These are phyloP conservation scores for Pocillopora meandrina DNA, from an alignment of 92 coral and sea anemone genomes.

Conservation along the genomic window DNA sequence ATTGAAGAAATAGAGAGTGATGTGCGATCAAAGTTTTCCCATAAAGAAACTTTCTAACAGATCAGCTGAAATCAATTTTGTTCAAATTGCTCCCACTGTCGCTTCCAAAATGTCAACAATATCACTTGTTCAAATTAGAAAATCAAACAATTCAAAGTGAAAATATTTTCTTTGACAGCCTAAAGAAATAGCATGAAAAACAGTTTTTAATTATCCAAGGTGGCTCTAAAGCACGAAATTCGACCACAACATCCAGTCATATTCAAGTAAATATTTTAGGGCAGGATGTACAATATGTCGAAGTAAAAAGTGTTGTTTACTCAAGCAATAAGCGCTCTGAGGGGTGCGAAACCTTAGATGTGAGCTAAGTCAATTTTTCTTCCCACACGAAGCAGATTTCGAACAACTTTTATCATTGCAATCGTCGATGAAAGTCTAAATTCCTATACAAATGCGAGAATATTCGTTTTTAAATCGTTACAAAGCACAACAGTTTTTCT, in stretches of 20 bases:
- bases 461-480: background rate
- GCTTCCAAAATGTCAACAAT: constrained; percentile 32
- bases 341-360: constrained; percentile 16
- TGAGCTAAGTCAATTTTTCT: constrained; percentile 14
- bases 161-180: constrained; percentile 7
- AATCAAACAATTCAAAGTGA: constrained; percentile 41
- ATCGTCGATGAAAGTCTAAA: constrained; percentile 26
- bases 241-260: background rate
- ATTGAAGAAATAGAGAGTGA: background rate
- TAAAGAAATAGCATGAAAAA: background rate
- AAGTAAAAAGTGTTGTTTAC: constrained; percentile 22
- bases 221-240: background rate
- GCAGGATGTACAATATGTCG: background rate
- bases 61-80: constrained; percentile 23
- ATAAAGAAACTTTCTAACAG: constrained; percentile 13
- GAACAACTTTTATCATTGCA: constrained; percentile 12
- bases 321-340: constrained; percentile 32
- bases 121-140: constrained; percentile 26
- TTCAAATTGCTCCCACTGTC: constrained; percentile 8
- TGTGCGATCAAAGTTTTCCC: background rate
- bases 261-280: background rate
- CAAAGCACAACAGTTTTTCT: background rate
- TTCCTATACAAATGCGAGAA: constrained; percentile 23
- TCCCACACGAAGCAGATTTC: constrained; percentile 42
- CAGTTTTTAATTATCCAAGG: background rate